Base-by-base conservation (phyloP, 1,140 invertebrate species). In the Gonatopus flavifemur region DNA sequence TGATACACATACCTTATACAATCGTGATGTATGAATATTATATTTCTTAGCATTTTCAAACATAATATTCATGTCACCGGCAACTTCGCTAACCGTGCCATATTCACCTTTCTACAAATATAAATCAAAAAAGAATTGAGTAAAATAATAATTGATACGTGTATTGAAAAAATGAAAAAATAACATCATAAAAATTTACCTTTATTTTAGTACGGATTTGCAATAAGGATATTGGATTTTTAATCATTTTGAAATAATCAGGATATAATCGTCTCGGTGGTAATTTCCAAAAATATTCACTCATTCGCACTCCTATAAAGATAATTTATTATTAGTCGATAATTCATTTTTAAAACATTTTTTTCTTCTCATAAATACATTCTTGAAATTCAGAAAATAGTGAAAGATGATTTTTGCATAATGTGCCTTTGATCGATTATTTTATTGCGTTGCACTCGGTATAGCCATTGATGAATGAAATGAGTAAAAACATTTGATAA, bases 201-300 rank as follows among this genome's bases (percentile, higher is more conserved):
- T 93, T 88, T 18, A 98, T 84, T 80, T 96, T 96, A 39, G 90
- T 88, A 52, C 89, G 86, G 48, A 99, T 97, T 78, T 98, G 93
- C 44, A 88, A 86, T 54, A 99, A 76, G 0, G 96, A 96, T 55
- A 99, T 88, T 0, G 97, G 96, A 70, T 93, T 91, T 67, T 93
- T 93, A 38, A 99, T 99, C 70, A 95, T 93, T 63, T 93, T 91
- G 77, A 98, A 99, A 71, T 99, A 99, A 80, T 99, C 97, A 1
- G 96, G 92, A 79, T 98, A 98, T 54, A 86, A 87, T 20, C 89
- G 80, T 51, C 86, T 90, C 10, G 91, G 93, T 2, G 96, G 96
- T 41, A 99, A 79, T 66, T 92, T 92, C 84, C 92, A 88, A 75
- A 98, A 95, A 12, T 93, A 92, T 72, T 96, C 91, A 13, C 90